Evolutionary conservation across 2,797 vertebrate genomes (phyloP).

Genomic region (Melanotaenia maccullochi): DNA sequence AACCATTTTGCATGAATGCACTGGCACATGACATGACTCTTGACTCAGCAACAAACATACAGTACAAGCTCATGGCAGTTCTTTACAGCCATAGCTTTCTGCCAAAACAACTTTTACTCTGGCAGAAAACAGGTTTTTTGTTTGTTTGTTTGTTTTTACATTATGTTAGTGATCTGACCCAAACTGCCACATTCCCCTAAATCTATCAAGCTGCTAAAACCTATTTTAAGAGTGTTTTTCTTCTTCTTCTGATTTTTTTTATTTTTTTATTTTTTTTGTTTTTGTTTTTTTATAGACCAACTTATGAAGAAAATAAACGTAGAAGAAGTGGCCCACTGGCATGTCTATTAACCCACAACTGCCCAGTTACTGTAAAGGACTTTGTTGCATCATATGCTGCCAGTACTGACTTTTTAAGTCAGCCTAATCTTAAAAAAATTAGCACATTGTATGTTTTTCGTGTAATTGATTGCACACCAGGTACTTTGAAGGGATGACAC

Average conservation of each 20-base stretch:
- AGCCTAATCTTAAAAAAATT: too few relatives aligned
- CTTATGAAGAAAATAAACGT: too few relatives aligned
- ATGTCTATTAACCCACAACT: not conserved
- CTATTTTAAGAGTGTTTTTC: not conserved
- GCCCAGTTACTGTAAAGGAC: not conserved
- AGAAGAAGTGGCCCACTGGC: not conserved
- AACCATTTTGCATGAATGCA: slow-evolving; percentile 4
- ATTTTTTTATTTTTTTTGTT: too few relatives aligned
- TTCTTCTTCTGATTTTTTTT: not conserved
- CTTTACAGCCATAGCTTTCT: not conserved
- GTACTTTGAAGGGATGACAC: not conserved
- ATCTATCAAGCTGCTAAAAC: not conserved
- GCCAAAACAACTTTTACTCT: not conserved
- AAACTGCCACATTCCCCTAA: not conserved
- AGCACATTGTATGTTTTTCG: too few relatives aligned
- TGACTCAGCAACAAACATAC: slow-evolving; percentile 3
- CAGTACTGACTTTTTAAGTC: too few relatives aligned
- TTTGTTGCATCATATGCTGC: not conserved
- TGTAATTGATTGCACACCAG: not conserved
- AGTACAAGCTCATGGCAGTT: not conserved
- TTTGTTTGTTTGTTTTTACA: not conserved
- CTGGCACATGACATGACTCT: not conserved
- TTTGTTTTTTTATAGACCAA: too few relatives aligned
- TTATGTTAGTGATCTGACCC: not conserved
- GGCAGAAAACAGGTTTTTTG: not conserved